Evolutionary conservation across 1,140 invertebrate species (phyloP), one percentile per base, ranked within the genome.

Genomic region (Drosophila suzukii): DNA sequence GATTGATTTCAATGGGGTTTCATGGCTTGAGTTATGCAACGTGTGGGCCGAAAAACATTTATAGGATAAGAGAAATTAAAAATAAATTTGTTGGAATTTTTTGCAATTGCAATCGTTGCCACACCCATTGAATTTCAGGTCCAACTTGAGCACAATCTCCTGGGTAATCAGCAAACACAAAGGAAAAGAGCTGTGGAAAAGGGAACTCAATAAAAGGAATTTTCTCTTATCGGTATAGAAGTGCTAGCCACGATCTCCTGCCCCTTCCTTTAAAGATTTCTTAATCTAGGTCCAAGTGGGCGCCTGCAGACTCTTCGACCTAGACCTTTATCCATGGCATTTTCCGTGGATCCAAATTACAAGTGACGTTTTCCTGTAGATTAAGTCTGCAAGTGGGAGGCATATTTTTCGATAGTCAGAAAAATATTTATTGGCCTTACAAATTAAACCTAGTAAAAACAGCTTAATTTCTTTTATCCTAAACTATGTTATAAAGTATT

Each of bases 141-240:
- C 8, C 34, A 49, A 38, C 39, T 54, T 41, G 30, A 43, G 41
- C n/a, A 24, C 58, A 73, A 86, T 86, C 83, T 72, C 27, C 53
- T 20, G 66, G 62, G 43, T 86, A 86, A 86, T 88, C 83, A 86
- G 83, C 59, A 86, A 89, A 53, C 11, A 58, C 57, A 53, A 78
- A 50, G 59, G 41, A 41, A 47, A 58, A 54, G 47, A 47, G 47
- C 73, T 24, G 36, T 41, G 41, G 39, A 81, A 73, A 82, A 73
- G 62, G 81, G 59, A 88, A 83, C 71, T 78, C 84, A 86, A 79
- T 88, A 86, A 86, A 86, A 79, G 83, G 83, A 81, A 86, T 88
- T 86, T 79, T n/a, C 65, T 41, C 79, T 86, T 86, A 86, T 86
- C 82, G 66, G 36, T 30, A 15, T 27, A 43, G 54, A 41, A 53